Evolutionary conservation across 1,140 invertebrate species (phyloP), one percentile per base, ranked within the genome.

Genomic region (Drosophila pectinifera): DNA sequence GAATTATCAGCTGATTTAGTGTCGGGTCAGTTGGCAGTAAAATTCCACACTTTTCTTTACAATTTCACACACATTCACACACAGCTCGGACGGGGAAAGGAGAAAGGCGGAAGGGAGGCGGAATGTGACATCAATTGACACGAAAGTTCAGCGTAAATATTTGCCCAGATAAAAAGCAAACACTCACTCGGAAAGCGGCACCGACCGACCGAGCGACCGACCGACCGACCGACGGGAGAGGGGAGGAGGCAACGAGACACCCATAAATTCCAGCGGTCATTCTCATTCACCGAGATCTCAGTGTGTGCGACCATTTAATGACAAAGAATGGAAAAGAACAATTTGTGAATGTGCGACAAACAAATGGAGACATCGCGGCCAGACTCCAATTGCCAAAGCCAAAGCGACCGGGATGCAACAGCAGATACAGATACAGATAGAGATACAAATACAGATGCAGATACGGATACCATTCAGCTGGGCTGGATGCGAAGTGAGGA

Each of bases 71-170:
- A 80, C 49, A 51, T 18, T 28, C 49, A 13, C 54, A 61, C n/a
- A 16, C 14, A 54, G 16, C 16, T 31, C 54, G 16, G 11, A 5
- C 22, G 16, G 16, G 4, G 16, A 28, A 28, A 4, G 28, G 46
- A 5, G 14, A n/a, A 57, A 18, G 39, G 14, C n/a, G 38, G 24
- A 13, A 31, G 16, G 59, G 43, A 63, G 57, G 49, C 61, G 75
- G 76, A 88, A 83, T 88, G 84, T 83, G 84, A 88, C 83, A 88
- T 89, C 84, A 88, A 88, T 88, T 89, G 84, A 89, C 84, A 89
- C 84, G 68, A 88, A 78, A 88, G 80, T 89, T 88, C 85, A 88
- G 80, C 84, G 77, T 77, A 88, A 89, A 89, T 89, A 88, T 88
- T 83, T 89, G 83, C 79, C 79, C 82, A 79, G 78, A 86, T 81